Conservation (phyloP, 2,113 vertebrate species). For the Pithys albifrons region DNA sequence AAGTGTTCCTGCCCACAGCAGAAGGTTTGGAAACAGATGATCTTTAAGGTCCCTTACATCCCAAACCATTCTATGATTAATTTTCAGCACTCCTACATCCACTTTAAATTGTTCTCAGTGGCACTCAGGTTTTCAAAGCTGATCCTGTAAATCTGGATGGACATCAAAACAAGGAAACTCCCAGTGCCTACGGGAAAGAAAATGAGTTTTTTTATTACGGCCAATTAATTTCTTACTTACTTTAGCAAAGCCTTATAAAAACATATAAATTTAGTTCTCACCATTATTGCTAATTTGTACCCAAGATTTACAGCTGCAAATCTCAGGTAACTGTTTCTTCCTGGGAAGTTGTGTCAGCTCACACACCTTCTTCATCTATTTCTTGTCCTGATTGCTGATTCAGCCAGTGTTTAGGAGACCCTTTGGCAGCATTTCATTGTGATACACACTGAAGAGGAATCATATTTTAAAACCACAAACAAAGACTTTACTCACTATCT, state of each 20-base stretch:
- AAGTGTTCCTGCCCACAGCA: neutral
- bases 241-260: neutral
- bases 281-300: neutral
- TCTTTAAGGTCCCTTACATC: neutral
- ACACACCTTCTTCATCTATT: neutral
- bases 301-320: neutral
- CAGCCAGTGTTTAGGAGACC: neutral
- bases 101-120: neutral
- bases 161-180: neutral
- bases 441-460: neutral
- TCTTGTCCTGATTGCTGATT: neutral
- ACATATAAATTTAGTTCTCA: neutral
- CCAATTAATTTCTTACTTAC: neutral
- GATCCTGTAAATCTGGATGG: neutral
- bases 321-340: neutral
- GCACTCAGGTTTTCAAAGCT: neutral
- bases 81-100: neutral
- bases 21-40: neutral
- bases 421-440: neutral
- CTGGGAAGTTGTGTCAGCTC: neutral
- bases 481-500: fast-evolving
- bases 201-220: neutral
- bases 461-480: neutral
- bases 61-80: neutral
- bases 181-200: neutral